Percentiles rank a stretch among this genome's conserved stretches.
Evolutionary conservation across 2,797 vertebrate genomes (phyloP).

Genomic region (Crenuchus spilurus): DNA sequence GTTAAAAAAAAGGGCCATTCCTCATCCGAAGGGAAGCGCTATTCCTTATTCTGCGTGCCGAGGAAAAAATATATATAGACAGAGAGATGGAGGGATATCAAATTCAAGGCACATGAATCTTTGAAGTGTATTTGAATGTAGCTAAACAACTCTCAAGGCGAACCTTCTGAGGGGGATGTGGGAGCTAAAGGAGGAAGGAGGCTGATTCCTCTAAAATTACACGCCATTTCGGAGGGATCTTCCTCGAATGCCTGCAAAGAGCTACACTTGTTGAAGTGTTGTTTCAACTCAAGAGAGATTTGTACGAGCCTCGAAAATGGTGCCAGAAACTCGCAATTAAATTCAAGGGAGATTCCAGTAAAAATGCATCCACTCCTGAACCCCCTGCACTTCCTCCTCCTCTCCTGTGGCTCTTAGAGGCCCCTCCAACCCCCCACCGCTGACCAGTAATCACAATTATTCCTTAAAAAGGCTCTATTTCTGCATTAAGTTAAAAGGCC

Average conservation of each 20-base stretch:
- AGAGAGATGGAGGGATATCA: conserved; percentile 59
- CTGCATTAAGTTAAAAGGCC: conserved; percentile 94
- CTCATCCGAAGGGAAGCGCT: conserved; percentile 90
- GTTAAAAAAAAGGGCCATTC: conserved; percentile 93
- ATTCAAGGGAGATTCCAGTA: conserved; percentile 29
- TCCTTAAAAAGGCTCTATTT: conserved; percentile 87
- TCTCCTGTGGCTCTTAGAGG: conserved; percentile 21
- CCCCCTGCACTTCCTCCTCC: conserved; percentile 28
- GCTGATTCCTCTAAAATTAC: conserved; percentile 74
- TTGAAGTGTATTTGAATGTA: conserved; percentile 66
- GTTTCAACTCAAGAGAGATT: conserved; percentile 67
- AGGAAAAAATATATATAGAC: conserved; percentile 7
- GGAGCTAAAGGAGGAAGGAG: conserved; percentile 62
- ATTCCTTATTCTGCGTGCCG: conserved; percentile 74
- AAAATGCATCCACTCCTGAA: conserved; percentile 21
- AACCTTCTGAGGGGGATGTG: conserved; percentile 60
- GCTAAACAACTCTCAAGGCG: conserved; percentile 61
- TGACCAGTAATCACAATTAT: conserved; percentile 81
- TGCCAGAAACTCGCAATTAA: conserved; percentile 38
- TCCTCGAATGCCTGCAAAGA: conserved; percentile 67
- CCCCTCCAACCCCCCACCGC: conserved; percentile 8
- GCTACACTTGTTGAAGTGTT: conserved; percentile 77
- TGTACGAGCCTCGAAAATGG: conserved; percentile 38
- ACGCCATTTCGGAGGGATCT: conserved; percentile 68
- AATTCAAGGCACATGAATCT: conserved; percentile 69